Percentiles rank a stretch among this genome's conserved stretches.
phyloP scores from a whole-genome alignment of 2,797 vertebrate genomes.

The Moxostoma hubbsi region DNA sequence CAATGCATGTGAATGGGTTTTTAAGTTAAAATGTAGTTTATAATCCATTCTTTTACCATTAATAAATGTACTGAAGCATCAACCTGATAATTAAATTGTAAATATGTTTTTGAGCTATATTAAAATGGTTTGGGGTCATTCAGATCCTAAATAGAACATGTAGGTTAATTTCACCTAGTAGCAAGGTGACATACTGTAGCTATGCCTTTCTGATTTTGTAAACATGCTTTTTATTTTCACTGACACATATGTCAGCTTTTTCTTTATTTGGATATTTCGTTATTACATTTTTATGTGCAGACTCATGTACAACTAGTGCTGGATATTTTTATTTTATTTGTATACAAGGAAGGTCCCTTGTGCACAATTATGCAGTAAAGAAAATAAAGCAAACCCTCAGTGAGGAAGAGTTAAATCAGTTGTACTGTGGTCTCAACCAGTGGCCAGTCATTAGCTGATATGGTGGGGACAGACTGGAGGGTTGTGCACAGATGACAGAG shows the following conservation, averaged over 20 bases:
- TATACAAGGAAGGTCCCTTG: slow-evolving; percentile 8
- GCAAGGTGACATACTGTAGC: neutral
- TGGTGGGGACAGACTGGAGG: slow-evolving; percentile 43
- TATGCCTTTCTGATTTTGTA: neutral
- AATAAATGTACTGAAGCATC: no score
- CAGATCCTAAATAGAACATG: no score
- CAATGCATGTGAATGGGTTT: no score
- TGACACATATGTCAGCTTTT: neutral
- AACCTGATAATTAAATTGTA: no score
- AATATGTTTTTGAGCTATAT: no score
- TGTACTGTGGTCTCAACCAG: slow-evolving; percentile 20
- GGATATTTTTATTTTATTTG: neutral
- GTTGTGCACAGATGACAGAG: slow-evolving; percentile 28
- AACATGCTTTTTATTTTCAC: neutral
- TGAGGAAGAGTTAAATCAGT: neutral
- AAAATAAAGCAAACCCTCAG: neutral
- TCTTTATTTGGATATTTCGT: neutral
- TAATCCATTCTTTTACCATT: no score
- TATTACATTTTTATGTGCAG: slow-evolving; percentile 13
- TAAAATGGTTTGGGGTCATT: no score
- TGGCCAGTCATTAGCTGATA: slow-evolving; percentile 25
- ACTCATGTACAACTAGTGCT: neutral
- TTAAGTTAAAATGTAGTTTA: no score
- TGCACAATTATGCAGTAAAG: neutral
- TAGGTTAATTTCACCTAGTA: neutral